These are phyloP conservation scores for Eupithecia centaureata DNA, from an alignment of 2,888 invertebrate genomes.

Conservation along the genomic window DNA sequence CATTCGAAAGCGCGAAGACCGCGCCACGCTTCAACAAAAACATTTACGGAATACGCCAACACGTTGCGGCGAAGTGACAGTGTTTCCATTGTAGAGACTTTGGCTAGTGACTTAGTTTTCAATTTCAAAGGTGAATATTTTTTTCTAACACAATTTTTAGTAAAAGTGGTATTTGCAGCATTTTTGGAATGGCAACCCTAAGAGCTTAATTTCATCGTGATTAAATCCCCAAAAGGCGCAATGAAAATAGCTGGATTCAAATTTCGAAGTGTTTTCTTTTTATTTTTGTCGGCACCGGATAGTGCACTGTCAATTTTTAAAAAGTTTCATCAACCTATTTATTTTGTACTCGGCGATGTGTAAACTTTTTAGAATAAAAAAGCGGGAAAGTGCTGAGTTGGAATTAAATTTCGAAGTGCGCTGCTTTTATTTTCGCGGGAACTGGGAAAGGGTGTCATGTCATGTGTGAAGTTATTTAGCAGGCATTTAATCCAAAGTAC, in stretches of 20 bases:
- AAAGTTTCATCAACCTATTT: background rate
- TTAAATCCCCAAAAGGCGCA: background rate
- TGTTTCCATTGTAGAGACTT: conserved; percentile 77
- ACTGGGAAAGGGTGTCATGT: background rate
- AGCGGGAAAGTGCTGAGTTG: background rate
- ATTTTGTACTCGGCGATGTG: background rate
- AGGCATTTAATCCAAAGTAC: background rate
- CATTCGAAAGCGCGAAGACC: conserved; percentile 68
- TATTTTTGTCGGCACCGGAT: conserved; percentile 2
- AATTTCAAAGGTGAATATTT: conserved; percentile 75
- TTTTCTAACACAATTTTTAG: conserved; percentile 31
- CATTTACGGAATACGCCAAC: conserved; percentile 55
- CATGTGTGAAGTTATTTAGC: background rate
- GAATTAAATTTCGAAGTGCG: conserved; percentile 5
- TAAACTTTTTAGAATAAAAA: conserved; percentile 8
- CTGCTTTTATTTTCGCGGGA: conserved; percentile 8
- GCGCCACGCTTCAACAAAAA: conserved; percentile 58
- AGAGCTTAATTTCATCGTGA: background rate
- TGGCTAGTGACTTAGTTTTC: conserved; percentile 80
- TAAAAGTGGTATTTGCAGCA: background rate
- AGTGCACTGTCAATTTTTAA: conserved; percentile 1
- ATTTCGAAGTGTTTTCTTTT: conserved; percentile 28
- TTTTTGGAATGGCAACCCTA: background rate
- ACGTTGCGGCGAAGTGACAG: conserved; percentile 79
- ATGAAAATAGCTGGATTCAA: conserved; percentile 17